These are phyloP conservation scores for Argyresthia albistria DNA, from an alignment of 2,888 invertebrate species.

Conservation along the genomic window DNA sequence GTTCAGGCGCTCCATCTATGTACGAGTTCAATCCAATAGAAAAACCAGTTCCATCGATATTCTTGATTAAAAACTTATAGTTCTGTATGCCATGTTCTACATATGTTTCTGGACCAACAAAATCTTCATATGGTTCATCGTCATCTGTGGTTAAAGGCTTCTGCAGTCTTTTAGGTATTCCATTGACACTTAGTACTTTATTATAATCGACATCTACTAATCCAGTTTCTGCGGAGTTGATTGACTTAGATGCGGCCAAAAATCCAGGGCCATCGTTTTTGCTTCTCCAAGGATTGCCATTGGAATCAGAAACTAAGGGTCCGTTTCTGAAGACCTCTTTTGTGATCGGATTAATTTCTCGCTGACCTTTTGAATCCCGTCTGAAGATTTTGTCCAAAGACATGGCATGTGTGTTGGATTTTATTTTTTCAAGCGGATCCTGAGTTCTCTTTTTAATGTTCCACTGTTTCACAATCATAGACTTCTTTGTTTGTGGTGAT, in stretches of 20 bases:
- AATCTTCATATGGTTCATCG: slow-evolving; percentile 15
- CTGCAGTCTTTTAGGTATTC: slow-evolving; percentile 35
- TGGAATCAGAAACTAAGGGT: not conserved
- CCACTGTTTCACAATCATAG: slow-evolving; percentile 15
- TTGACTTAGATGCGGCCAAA: slow-evolving; percentile 28
- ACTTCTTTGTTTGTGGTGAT: slow-evolving; percentile 19
- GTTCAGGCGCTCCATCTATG: slow-evolving; percentile 43
- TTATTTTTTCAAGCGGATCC: slow-evolving; percentile 26
- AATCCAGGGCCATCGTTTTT: slow-evolving; percentile 26
- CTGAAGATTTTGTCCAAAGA: not conserved
- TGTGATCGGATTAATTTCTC: not conserved
- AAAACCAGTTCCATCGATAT: slow-evolving; percentile 49
- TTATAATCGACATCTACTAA: slow-evolving; percentile 25
- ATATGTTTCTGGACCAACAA: slow-evolving; percentile 6
- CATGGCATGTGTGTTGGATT: not conserved
- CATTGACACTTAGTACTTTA: no score
- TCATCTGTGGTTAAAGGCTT: slow-evolving; percentile 34
- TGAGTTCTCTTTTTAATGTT: slow-evolving; percentile 44
- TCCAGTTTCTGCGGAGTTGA: slow-evolving; percentile 46
- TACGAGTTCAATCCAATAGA: slow-evolving; percentile 54
- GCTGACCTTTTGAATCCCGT: not conserved
- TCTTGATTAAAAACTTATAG: slow-evolving; percentile 40
- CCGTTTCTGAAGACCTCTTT: not conserved
- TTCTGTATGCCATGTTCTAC: slow-evolving; percentile 24
- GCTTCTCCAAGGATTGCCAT: not conserved